Evolutionary conservation across 2,888 invertebrate genomes (phyloP), one percentile per base, ranked within the genome.

Genomic region (Ophioninae sp.): DNA sequence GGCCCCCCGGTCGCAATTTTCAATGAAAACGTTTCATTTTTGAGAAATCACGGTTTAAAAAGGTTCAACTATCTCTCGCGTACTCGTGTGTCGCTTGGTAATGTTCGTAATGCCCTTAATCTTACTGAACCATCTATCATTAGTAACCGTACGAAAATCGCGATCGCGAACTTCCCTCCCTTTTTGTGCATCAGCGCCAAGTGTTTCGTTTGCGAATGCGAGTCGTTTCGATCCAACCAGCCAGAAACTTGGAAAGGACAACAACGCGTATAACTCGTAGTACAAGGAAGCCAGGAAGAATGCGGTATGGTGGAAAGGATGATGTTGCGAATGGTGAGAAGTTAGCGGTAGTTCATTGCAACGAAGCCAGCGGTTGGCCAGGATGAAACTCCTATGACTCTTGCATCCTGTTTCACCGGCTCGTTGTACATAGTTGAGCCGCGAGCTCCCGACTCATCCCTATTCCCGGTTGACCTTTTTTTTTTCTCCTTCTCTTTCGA

Each of bases 101-200:
- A 30, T 30, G n/a, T n/a, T n/a, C n/a, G n/a, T n/a, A n/a, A 7
- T 8, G 41, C 10, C 8, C 10, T 41, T 44, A 13, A 7, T 44
- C 7, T 44, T 44, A 44, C 44, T 1, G 0, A 44, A 44, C 44
- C 13, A 7, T 44, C 0, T 44, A 1, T 13, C 44, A 44, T 13
- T 13, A 3, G 13, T 8, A 10, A 13, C 44, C 8, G 3, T 44
- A 13, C 10, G 3, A 44, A 44, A 13, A 44, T 44, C 13, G 13
- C 0, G 8, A 30, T 30, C 30, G 2, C 8, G 3, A 13, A 8
- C 8, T 44, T 10, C 10, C 44, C 13, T 10, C 44, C 13, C 10
- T 44, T 13, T 44, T 64, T 76, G 79, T 68, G 65, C 62, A 74
- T 69, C 44, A 44, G 44, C 44, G 10, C 44, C 44, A 44, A 44